These are phyloP conservation scores for Mylabris sibirica DNA, from an alignment of 2,888 invertebrate genomes.

Conservation along the genomic window DNA sequence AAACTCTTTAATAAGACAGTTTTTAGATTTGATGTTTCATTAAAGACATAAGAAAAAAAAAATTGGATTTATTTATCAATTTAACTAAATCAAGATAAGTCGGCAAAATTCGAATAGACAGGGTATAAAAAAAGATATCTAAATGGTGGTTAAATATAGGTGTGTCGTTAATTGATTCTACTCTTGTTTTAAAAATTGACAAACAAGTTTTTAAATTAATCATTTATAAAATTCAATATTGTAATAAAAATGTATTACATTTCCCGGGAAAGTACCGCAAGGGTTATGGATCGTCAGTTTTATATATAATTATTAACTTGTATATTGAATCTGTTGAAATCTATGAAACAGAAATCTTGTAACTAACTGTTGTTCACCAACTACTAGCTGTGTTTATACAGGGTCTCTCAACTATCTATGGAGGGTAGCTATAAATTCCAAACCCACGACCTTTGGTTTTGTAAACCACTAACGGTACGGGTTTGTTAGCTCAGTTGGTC, in stretches of 20 bases:
- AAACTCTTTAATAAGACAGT: no score
- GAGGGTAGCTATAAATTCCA: no score
- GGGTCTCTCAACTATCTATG: no score
- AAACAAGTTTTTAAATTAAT: background rate
- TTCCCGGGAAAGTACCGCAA: slow-evolving; percentile 24
- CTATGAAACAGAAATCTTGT: slow-evolving; percentile 18
- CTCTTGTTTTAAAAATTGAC: background rate
- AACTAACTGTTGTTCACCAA: slow-evolving; percentile 16
- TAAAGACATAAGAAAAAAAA: no score
- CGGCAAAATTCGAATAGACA: background rate
- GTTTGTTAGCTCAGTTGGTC: no score
- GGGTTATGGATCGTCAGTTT: slow-evolving; percentile 20
- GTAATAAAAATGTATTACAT: slow-evolving; percentile 11
- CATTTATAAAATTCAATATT: background rate
- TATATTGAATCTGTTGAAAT: slow-evolving; percentile 22
- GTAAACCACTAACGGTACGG: no score
- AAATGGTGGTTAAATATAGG: background rate
- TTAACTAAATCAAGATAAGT: no score
- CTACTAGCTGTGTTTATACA: background rate
- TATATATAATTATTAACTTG: slow-evolving; percentile 20
- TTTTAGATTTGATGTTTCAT: no score
- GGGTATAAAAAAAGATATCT: background rate
- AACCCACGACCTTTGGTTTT: no score
- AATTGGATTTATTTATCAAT: no score
- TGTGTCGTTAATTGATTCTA: background rate